Percentiles rank a stretch among this genome's conserved stretches.
These are phyloP conservation scores for Rhincodon typus DNA, from an alignment of 2,797 vertebrate species.

Conservation along the genomic window DNA sequence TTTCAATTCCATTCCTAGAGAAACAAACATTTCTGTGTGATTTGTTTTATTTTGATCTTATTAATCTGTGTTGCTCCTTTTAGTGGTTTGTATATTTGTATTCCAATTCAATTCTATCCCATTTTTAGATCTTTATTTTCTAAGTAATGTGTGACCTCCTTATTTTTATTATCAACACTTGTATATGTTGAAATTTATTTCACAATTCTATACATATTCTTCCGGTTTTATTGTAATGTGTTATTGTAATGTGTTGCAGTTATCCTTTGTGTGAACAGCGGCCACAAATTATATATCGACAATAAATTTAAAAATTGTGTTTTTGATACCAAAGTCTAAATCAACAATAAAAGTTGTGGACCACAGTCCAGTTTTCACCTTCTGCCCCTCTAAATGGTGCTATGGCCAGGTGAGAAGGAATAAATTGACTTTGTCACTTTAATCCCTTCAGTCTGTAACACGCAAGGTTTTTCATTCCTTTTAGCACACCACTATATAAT, in stretches of 20 bases:
- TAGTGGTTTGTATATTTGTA: neutral
- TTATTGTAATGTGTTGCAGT: neutral
- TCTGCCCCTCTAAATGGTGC: neutral
- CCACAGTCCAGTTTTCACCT: neutral
- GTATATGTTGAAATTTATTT: neutral
- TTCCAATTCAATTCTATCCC: neutral
- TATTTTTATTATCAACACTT: neutral
- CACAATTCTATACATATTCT: neutral
- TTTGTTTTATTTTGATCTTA: neutral
- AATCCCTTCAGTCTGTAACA: no score
- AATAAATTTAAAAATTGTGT: neutral
- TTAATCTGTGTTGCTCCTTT: neutral
- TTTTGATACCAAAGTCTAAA: neutral
- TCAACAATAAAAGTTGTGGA: neutral
- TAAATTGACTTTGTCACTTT: no score
- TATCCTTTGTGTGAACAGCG: neutral
- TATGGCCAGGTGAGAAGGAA: no score
- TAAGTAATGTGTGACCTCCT: neutral
- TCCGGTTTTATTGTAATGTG: no score
- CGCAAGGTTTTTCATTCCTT: no score
- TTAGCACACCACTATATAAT: no score
- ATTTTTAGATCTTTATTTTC: neutral
- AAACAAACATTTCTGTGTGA: neutral
- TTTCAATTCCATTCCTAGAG: neutral
- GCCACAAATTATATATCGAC: neutral